A percentile compares a stretch with the other conserved stretches of the same genome.
These are phyloP conservation scores for Perizoma affinitatum DNA, from an alignment of 2,888 invertebrate species.

Conservation along the genomic window DNA sequence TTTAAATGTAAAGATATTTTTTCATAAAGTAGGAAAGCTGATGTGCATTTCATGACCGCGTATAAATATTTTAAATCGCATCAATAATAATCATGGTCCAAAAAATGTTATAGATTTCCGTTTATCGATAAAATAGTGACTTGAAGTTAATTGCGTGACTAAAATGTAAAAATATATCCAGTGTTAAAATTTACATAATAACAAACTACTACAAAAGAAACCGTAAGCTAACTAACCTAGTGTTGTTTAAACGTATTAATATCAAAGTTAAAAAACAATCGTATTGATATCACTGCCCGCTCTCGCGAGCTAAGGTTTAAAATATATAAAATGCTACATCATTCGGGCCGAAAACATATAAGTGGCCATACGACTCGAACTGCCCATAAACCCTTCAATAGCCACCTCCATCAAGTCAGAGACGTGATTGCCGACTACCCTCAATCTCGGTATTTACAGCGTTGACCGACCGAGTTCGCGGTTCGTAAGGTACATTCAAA, in stretches of 20 bases:
- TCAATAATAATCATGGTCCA: constrained; percentile 58
- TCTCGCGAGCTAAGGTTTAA: constrained; percentile 49
- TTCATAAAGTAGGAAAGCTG: constrained; percentile 48
- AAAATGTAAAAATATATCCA: constrained; percentile 57
- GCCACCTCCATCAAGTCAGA: constrained; percentile 46
- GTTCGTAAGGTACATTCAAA: constrained; percentile 15
- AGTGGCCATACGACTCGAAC: constrained; percentile 74
- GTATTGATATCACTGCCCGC: constrained; percentile 71
- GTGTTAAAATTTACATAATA: constrained; percentile 80
- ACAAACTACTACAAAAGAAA: constrained; percentile 76
- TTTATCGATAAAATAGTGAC: constrained; percentile 59
- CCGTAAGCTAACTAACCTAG: constrained; percentile 75
- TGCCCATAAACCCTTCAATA: constrained; percentile 54
- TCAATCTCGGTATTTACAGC: constrained; percentile 57
- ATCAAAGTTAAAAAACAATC: constrained; percentile 73
- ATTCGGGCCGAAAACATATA: constrained; percentile 83
- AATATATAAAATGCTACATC: constrained; percentile 69
- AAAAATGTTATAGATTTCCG: constrained; percentile 57
- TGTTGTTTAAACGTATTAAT: constrained; percentile 70
- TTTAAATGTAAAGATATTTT: constrained; percentile 46
- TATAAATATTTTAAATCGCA: constrained; percentile 46
- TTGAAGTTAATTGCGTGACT: constrained; percentile 71
- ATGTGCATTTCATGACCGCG: constrained; percentile 50
- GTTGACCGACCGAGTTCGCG: constrained; percentile 45
- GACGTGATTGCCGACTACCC: constrained; percentile 32